A percentile compares a stretch with the other conserved stretches of the same genome.
Evolutionary conservation across 2,888 invertebrate genomes (phyloP).

Genomic region (Platerodrilus igneus): DNA sequence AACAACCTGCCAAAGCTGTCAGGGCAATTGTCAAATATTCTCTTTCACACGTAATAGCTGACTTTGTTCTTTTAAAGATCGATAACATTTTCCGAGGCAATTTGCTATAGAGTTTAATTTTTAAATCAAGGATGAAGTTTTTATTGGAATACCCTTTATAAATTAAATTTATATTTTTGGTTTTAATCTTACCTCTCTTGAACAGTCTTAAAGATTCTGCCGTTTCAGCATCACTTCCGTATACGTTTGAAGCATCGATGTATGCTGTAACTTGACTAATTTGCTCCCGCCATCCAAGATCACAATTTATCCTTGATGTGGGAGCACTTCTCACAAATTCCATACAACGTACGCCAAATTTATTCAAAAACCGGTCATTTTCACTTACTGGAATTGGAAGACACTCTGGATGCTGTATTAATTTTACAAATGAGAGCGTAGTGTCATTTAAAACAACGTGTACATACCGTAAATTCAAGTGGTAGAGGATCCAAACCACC

Average conservation of each 20-base stretch:
- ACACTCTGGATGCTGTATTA: slow-evolving; percentile 74
- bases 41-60: no score
- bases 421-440: slow-evolving; percentile 1
- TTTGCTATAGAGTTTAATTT: no score
- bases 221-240: slow-evolving; percentile 70
- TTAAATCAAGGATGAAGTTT: background rate
- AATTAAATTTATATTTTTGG: no score
- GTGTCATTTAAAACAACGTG: background rate
- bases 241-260: slow-evolving; percentile 77
- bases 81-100: no score
- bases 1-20: no score
- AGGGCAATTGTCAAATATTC: no score
- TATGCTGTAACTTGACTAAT: slow-evolving; percentile 80
- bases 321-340: slow-evolving; percentile 81
- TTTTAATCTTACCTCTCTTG: slow-evolving; percentile 67
- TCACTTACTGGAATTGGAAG: slow-evolving; percentile 71
- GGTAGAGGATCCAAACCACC: slow-evolving; percentile 59
- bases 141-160: slow-evolving; percentile 3
- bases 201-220: slow-evolving; percentile 72
- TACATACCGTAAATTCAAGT: slow-evolving; percentile 56
- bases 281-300: slow-evolving; percentile 78
- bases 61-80: no score
- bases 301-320: slow-evolving; percentile 73
- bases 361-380: slow-evolving; percentile 69
- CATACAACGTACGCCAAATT: slow-evolving; percentile 68